These are phyloP conservation scores for Pharmacophagus antenor DNA, from an alignment of 2,888 invertebrate species.

Conservation along the genomic window DNA sequence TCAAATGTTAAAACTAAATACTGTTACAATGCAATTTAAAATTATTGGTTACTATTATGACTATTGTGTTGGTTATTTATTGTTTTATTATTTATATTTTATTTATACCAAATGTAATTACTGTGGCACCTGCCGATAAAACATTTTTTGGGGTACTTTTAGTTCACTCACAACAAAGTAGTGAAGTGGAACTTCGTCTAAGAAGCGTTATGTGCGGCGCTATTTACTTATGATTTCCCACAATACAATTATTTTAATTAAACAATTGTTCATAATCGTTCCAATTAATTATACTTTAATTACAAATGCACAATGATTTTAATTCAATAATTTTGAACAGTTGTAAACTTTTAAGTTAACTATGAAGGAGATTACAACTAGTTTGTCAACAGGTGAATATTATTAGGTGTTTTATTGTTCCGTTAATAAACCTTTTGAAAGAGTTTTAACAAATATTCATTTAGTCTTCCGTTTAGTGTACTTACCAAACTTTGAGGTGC, in stretches of 20 bases:
- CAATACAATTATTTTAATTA: slow-evolving; percentile 15
- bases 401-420: slow-evolving; percentile 6
- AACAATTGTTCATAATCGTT: not conserved
- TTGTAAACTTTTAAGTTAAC: not conserved
- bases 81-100: slow-evolving; percentile 72
- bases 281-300: not conserved
- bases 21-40: slow-evolving; percentile 60
- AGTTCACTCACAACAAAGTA: not conserved
- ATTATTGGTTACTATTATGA: slow-evolving; percentile 55
- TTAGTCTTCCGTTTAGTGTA: slow-evolving; percentile 74
- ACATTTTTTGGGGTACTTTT: not conserved
- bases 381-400: not conserved
- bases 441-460: slow-evolving; percentile 62
- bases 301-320: not conserved
- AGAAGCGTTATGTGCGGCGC: slow-evolving; percentile 24
- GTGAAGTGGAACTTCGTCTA: slow-evolving; percentile 17
- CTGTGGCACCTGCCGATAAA: slow-evolving; percentile 20
- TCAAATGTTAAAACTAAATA: slow-evolving; percentile 42
- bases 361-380: not conserved
- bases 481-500: slow-evolving; percentile 69
- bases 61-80: slow-evolving; percentile 79
- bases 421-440: slow-evolving; percentile 31
- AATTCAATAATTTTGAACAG: not conserved
- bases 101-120: slow-evolving; percentile 63
- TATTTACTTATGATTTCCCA: slow-evolving; percentile 25